Base-by-base conservation (phyloP, 1,140 invertebrate genomes). In the Solen grandis region DNA sequence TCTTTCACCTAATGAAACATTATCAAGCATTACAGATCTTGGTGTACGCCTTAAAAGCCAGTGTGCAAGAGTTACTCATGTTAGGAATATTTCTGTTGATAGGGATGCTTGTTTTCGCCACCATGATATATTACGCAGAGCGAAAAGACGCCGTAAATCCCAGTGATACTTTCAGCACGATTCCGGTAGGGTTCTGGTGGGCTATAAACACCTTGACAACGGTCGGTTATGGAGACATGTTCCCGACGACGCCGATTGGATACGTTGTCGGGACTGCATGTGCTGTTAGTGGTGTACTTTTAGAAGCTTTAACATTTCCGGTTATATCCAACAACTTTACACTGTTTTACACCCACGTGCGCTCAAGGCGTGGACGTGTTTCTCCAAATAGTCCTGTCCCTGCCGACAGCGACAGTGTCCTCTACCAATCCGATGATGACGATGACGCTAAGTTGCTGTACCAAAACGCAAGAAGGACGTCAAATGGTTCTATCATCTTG, bases 91-190 rank as follows among this genome's bases (percentile, higher is more conserved):
- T 99, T 94, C 94, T 99, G 85, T 96, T 99, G 81, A 95, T 99
- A 86, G 97, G 97, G 89, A 99, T 99, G 92, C 97, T 99, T 76
- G 98, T 99, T 90, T 99, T 99, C 93, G 97, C 98, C 85, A 97
- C 97, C 89, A 94, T 99, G 85, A 97, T 99, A 70, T 99, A 99
- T 92, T 99, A 99, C 92, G 98, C 98, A 62, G 98, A 99, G 93
- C 94, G 97, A 27, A 84, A 88, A 59, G 84, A 88, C 22, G 84
- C 85, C 14, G 80, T 76, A 5, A 84, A 82, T 27, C 85, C 86
- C 13, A 86, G 89, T 25, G 86, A 89, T 31, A 87, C 66, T 52
- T 91, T 91, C 81, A 82, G 75, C 13, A 88, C 85, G 31, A 93
- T 93, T 72, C 91, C 91, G 27, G 82, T 92, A 63, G 89, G 92